These are phyloP conservation scores for Didymodactylos carnosus DNA, from an alignment of 2,888 invertebrate species.

Conservation along the genomic window DNA sequence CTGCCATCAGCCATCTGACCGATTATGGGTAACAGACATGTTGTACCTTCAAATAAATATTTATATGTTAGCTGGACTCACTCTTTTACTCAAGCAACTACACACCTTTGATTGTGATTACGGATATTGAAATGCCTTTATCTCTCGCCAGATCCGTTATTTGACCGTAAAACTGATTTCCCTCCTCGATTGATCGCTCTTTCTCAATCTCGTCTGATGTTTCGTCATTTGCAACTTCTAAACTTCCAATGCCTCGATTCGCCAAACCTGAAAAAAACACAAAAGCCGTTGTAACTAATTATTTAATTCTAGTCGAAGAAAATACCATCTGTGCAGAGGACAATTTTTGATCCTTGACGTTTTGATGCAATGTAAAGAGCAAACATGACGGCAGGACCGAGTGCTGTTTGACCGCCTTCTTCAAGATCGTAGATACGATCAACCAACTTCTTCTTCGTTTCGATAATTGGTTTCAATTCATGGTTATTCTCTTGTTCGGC, in stretches of 20 bases:
- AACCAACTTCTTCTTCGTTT: not conserved
- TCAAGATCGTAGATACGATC: constrained; percentile 21
- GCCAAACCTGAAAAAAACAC: constrained; percentile 21
- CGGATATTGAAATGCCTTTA: constrained; percentile 25
- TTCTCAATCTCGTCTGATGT: constrained; percentile 18
- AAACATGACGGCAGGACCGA: constrained; percentile 28
- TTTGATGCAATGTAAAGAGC: constrained; percentile 25
- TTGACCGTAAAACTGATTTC: constrained; percentile 17
- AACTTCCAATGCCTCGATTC: constrained; percentile 27
- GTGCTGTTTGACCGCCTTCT: constrained; percentile 29
- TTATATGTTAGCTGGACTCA: not conserved
- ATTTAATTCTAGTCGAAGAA: not conserved
- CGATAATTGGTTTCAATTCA: constrained; percentile 1
- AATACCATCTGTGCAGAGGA: constrained; percentile 28
- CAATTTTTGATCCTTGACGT: constrained; percentile 30
- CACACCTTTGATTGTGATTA: constrained; percentile 26
- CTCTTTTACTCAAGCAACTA: not conserved
- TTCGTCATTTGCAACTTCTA: constrained; percentile 19
- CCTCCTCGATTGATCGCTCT: constrained; percentile 21
- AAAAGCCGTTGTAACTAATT: not conserved
- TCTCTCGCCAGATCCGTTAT: not conserved
- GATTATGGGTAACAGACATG: constrained; percentile 6
- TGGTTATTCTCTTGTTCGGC: not conserved
- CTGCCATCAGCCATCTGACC: constrained; percentile 11
- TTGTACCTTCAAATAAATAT: not conserved